phyloP scores from a whole-genome alignment of 2,888 invertebrate species.

The Apomyelois bistriatella region DNA sequence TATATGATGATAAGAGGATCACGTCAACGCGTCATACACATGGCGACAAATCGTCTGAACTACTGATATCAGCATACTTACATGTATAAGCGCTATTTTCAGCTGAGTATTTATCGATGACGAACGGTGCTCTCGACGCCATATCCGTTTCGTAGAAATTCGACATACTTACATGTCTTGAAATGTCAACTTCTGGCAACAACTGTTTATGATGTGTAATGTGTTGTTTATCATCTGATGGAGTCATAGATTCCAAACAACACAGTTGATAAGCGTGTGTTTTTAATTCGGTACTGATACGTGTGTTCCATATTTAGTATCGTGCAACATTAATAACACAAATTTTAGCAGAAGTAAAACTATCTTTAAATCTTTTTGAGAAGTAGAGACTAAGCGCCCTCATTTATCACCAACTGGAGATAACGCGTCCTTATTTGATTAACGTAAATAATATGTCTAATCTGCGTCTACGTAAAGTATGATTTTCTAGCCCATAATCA shows the following conservation, averaged over 20 bases:
- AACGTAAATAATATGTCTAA: conserved; percentile 20
- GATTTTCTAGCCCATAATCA: background rate
- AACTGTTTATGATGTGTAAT: background rate
- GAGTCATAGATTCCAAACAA: conserved; percentile 10
- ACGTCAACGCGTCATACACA: background rate
- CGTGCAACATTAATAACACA: background rate
- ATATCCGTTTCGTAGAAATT: conserved; percentile 12
- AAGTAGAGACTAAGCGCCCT: conserved; percentile 28
- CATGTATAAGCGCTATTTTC: conserved; percentile 4
- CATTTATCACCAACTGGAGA: conserved; percentile 22
- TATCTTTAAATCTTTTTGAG: conserved; percentile 27
- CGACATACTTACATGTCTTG: background rate
- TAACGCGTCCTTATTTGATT: conserved; percentile 24
- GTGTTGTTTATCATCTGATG: conserved; percentile 9
- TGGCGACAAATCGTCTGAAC: conserved; percentile 9
- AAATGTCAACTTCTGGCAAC: conserved; percentile 6
- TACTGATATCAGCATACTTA: background rate
- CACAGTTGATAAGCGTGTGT: conserved; percentile 1
- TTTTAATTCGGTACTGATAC: background rate
- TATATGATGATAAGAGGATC: too few species aligned
- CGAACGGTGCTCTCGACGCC: conserved; percentile 3
- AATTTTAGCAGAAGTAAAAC: background rate
- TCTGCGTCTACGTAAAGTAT: conserved; percentile 23
- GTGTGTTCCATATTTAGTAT: background rate
- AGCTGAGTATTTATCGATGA: conserved; percentile 1